These are phyloP conservation scores for Brachyistius frenatus DNA, from an alignment of 2,113 vertebrate species.

Conservation along the genomic window DNA sequence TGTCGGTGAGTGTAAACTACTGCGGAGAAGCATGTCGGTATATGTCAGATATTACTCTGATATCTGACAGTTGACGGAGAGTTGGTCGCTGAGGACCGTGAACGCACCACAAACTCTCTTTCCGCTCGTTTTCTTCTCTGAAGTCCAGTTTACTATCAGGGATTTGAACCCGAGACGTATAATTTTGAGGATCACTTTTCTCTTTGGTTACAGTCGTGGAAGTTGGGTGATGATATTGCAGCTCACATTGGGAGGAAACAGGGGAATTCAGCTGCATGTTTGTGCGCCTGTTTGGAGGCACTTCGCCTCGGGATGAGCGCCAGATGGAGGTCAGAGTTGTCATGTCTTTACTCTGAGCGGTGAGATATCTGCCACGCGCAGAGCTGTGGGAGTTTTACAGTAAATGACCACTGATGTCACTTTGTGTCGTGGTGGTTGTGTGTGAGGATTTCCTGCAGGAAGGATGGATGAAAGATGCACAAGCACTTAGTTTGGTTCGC, in stretches of 20 bases:
- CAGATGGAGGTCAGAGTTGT: slow-evolving; percentile 56
- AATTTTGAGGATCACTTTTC: neutral
- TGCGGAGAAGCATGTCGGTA: neutral
- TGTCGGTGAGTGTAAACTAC: slow-evolving; percentile 89
- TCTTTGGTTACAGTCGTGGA: no score
- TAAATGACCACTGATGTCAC: neutral
- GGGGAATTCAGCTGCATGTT: neutral
- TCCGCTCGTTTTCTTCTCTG: neutral
- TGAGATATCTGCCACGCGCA: neutral
- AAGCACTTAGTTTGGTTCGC: neutral
- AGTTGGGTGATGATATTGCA: no score
- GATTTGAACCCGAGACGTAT: neutral
- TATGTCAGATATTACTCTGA: neutral
- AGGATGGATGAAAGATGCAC: neutral
- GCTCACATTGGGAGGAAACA: neutral
- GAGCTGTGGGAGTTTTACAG: slow-evolving; percentile 1
- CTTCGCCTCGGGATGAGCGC: slow-evolving; percentile 10
- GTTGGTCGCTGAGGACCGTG: neutral
- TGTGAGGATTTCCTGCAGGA: slow-evolving; percentile 1
- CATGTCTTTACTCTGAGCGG: slow-evolving; percentile 5
- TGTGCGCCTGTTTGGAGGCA: slow-evolving; percentile 1
- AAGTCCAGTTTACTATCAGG: neutral
- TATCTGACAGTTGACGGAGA: neutral
- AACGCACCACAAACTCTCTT: neutral
- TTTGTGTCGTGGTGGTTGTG: neutral